Evolutionary conservation across 2,113 vertebrate genomes (phyloP), one percentile per base, ranked within the genome.

Genomic region (Corynorhinus townsendii): DNA sequence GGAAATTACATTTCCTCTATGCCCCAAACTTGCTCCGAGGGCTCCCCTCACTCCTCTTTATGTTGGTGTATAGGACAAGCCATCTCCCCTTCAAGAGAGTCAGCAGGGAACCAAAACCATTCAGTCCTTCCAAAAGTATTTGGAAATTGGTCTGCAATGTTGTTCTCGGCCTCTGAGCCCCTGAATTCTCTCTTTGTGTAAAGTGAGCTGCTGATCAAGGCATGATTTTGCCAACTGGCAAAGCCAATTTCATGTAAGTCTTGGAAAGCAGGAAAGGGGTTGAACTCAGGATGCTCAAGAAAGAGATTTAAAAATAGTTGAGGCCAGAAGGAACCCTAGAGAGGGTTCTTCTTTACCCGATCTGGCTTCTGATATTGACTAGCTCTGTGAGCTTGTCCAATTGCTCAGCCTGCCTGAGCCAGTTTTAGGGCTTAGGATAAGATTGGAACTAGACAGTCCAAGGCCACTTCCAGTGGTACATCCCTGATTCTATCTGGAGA

Each of bases 261-360:
- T 88, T 82, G 38, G 76, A 22, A 87, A 84, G 20, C 14, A 82
- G 45, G 49, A 49, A 59, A 59, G 38, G 49, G 20, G 17, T 16
- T 86, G 73, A 68, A 92, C 89, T 83, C n/a, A 49, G 38, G 2
- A 71, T 79, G 47, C 30, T 91, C 47, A 43, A 79, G 83, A 71
- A 81, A 94, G 28, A 84, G 76, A 84, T 89, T 89, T 68, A 20
- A 66, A 79, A 81, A 71, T 76, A 49, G 80, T 76, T 92, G 45
- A 90, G n/a, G 38, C 77, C n/a, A 52, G 72, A 20, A 89, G 24
- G 43, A 72, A 72, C 12, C 28, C 26, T 80, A 40, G 33, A 72
- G 54, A 68, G 19, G 86, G 28, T 26, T 82, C 35, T 47, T 84
- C 75, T 79, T 85, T 84, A 33, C 43, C 59, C 62, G 22, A 84